Evolutionary conservation across 2,888 invertebrate species (phyloP).

Genomic region (Ophion obscuratus): DNA sequence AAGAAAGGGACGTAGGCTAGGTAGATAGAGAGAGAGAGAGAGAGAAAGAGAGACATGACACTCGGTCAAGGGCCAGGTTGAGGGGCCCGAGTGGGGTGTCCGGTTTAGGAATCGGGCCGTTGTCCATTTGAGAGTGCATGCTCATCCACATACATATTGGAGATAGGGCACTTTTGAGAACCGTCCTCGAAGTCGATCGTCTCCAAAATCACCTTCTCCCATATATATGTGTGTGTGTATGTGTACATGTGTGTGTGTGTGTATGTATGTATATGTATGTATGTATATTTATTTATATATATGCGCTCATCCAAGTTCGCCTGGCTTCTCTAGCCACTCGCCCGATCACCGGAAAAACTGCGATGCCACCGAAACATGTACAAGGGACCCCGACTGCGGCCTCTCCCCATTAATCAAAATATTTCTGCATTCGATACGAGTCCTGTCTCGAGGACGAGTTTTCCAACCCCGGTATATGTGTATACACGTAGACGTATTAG

Average conservation of each 20-base stretch:
- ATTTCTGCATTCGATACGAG: conserved; percentile 69
- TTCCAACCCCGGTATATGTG: conserved; percentile 31
- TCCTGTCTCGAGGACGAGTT: conserved; percentile 58
- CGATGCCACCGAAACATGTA: conserved; percentile 29
- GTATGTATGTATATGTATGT: not conserved
- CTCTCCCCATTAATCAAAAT: conserved; percentile 74
- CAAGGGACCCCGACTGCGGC: conserved; percentile 52
- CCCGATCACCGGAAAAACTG: conserved; percentile 73
- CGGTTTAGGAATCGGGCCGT: conserved; percentile 77
- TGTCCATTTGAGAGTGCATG: conserved; percentile 61
- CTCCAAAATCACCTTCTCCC: no score
- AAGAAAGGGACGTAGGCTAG: not conserved
- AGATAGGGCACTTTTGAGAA: no score
- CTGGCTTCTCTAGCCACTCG: conserved; percentile 31
- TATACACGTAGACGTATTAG: conserved; percentile 1
- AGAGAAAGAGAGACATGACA: conserved; percentile 23
- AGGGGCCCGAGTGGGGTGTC: conserved; percentile 69
- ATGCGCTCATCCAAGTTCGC: conserved; percentile 53
- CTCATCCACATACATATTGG: not conserved
- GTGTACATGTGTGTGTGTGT: not conserved
- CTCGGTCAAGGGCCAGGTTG: conserved; percentile 45
- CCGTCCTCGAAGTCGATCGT: not conserved
- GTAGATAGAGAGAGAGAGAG: conserved; percentile 30
- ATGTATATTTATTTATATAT: conserved; percentile 9
- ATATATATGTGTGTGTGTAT: no score